phyloP scores from a whole-genome alignment of 1,140 invertebrate species.

The Hydropsyche tenuis region DNA sequence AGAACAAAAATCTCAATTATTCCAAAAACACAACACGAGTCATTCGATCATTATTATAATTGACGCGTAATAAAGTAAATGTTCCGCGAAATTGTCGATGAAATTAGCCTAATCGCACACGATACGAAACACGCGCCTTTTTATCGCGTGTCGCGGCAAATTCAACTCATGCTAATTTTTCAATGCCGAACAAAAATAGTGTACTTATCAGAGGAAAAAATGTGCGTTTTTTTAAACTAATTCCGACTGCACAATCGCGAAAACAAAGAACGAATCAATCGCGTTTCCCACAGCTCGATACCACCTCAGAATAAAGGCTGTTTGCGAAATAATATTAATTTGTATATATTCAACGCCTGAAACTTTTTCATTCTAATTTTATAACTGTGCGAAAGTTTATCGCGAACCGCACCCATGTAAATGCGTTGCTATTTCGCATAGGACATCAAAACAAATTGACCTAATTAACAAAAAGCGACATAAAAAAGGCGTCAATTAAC shows the following conservation, averaged over 20 bases:
- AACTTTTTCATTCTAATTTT: too few species aligned
- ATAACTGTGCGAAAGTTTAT: too few species aligned
- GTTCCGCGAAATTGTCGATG: background rate
- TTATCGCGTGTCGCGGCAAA: background rate
- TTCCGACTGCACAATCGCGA: background rate
- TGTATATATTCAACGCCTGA: too few species aligned
- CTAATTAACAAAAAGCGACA: slow-evolving; percentile 5
- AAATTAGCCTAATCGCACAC: slow-evolving; percentile 14
- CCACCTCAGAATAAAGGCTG: too few species aligned
- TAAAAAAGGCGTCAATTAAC: background rate
- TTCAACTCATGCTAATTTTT: background rate
- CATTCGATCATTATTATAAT: too few species aligned
- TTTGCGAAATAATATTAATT: too few species aligned
- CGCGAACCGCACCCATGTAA: too few species aligned
- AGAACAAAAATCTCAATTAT: too few species aligned
- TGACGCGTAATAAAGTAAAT: too few species aligned
- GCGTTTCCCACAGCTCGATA: too few species aligned
- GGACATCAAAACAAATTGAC: slow-evolving; percentile 1
- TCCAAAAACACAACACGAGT: too few species aligned
- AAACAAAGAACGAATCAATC: too few species aligned
- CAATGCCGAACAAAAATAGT: background rate
- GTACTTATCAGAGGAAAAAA: background rate
- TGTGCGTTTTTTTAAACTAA: background rate
- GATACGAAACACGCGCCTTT: slow-evolving; percentile 10
- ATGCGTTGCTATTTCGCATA: background rate